phyloP scores from a whole-genome alignment of 1,140 invertebrate genomes.

The Schlechtendalia chinensis region DNA sequence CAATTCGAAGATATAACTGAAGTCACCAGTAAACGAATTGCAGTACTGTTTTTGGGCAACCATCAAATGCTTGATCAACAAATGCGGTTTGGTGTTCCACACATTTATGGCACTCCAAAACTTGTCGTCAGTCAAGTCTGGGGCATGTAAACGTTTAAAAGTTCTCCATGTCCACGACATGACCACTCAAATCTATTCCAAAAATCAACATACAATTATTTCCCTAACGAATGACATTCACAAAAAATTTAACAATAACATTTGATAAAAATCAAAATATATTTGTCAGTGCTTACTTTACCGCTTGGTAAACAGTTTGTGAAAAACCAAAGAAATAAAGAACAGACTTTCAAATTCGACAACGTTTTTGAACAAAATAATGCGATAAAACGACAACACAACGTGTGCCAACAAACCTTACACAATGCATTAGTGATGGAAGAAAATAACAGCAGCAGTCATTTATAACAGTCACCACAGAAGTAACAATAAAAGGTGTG shows the following conservation, averaged over 20 bases:
- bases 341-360: neutral
- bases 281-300: no score
- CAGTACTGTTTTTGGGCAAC: conserved; percentile 47
- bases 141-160: neutral
- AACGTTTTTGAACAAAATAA: conserved; percentile 9
- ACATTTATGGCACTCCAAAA: conserved; percentile 57
- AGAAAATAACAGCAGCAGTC: no score
- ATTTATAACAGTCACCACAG: no score
- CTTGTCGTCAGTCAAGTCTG: conserved; percentile 50
- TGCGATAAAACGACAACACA: no score
- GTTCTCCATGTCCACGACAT: conserved; percentile 10
- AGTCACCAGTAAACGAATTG: neutral
- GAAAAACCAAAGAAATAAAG: neutral
- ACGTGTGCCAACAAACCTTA: no score
- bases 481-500: no score
- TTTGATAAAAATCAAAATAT: no score
- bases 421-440: no score
- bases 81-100: conserved; percentile 57
- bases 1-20: neutral
- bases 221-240: no score
- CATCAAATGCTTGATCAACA: conserved; percentile 56
- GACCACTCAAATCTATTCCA: neutral
- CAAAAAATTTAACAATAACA: no score
- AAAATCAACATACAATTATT: no score
- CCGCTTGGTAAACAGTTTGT: no score